Evolutionary conservation across 2,113 vertebrate genomes (phyloP), one percentile per base, ranked within the genome.

Genomic region (Spheniscus mendiculus): DNA sequence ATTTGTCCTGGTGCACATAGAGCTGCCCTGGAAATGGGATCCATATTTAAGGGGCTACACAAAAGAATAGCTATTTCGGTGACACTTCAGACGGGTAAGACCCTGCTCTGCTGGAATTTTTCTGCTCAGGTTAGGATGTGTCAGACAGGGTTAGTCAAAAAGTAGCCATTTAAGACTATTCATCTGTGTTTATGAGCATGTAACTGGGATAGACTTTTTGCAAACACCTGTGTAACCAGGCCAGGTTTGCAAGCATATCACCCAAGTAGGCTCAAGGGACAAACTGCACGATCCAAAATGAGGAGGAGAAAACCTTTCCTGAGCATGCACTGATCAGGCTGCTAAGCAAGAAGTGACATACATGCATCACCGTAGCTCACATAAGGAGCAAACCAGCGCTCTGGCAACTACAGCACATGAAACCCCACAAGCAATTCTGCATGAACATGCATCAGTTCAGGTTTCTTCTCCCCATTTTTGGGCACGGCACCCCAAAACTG

Each of bases 21-120:
- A 91, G 12, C 26, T 45, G 23, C 29, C 32, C 62, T 72, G 49
- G 45, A 90, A 79, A 40, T 1, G 21, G 38, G 40, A 70, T 32
- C 14, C 12, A 6, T 42, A 15, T 27, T 83, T 36, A 9, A 9
- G 4, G 30, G 25, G 50, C 55, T 15, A 38, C n/a, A 32, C 6
- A 42, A n/a, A 84, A 53, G 3, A 65, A 40, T 0, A 42, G 50
- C 10, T n/a, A 16, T 76, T 69, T 78, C 45, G 50, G 12, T 71
- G 63, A 25, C 14, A 6, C 14, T 58, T 84, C 38, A 66, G 45
- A 32, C 10, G 18, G 0, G 0, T 0, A 56, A 59, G 29, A 30
- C 27, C 25, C 19, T 56, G 6, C 7, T 13, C 40, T 40, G 10
- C 4, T 2, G 29, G 81, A 23, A 49, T 55, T 38, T 26, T 79